Evolutionary conservation across 2,888 invertebrate genomes (phyloP), one percentile per base, ranked within the genome.

Genomic region (Sesamia inferens): DNA sequence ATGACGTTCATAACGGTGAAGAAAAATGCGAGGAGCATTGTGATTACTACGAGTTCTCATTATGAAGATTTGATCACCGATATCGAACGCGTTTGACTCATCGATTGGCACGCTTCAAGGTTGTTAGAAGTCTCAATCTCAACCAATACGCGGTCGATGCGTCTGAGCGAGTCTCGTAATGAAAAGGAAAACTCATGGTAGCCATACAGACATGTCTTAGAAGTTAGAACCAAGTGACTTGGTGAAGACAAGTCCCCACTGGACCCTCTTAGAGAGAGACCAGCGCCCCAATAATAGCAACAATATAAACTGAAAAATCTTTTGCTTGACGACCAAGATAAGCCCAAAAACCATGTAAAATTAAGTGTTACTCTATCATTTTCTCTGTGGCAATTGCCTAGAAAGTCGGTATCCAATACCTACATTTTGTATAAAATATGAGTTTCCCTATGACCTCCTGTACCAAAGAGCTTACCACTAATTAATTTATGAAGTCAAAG

Each of bases 401-500:
- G 39, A n/a, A 7, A n/a, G 5, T 19, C 39, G 14, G n/a, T 61
- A 16, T 16, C 22, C 22, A 11, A 58, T 58, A 24, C 42, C 44
- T 64, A 3, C 7, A n/a, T 14, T 31, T 8, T 39, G 11, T 31
- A 22, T 47, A 39, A 48, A 58, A 58, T 7, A 72, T 58, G 14
- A 39, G 39, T 48, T 24, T 72, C 22, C 48, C 14, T 22, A 14
- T 47, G 19, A 22, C 8, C 5, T 19, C 47, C 22, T 2, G 19
- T 42, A 22, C n/a, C 10, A 65, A 65, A 39, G 19, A 65, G 66
- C 48, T 65, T 22, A 13, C 66, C 8, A 22, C 22, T 69, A 69
- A 51, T 39, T 48, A 42, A 16, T 22, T 48, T 22, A 39, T 48
- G 39, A 68, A 48, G 31, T 48, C 39, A 66, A 65, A 48, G 68